phyloP scores from a whole-genome alignment of 2,797 vertebrate genomes.

The Chelon auratus region DNA sequence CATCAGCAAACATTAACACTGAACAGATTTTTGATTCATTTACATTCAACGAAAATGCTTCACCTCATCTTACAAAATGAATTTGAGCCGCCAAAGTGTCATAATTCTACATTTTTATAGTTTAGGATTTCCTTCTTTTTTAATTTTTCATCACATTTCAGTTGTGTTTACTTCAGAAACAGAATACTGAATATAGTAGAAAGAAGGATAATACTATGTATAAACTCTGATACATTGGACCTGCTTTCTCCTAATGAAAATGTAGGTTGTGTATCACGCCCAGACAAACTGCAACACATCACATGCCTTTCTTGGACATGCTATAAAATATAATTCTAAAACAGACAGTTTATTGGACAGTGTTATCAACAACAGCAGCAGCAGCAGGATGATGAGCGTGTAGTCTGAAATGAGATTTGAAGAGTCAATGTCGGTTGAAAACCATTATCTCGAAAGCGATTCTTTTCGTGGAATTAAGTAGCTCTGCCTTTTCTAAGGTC shows the following conservation, averaged over 20 bases:
- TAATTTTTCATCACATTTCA: too few relatives aligned
- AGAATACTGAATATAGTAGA: neutral
- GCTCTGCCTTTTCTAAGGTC: conserved; percentile 11
- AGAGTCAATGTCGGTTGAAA: conserved; percentile 18
- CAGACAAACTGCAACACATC: conserved; percentile 20
- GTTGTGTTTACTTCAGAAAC: conserved; percentile 5
- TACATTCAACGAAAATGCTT: too few relatives aligned
- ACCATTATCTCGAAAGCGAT: conserved; percentile 21
- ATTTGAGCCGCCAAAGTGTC: too few relatives aligned
- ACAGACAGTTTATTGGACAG: conserved; percentile 12
- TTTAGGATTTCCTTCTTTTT: too few relatives aligned
- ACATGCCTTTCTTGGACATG: conserved; percentile 12
- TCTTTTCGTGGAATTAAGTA: conserved; percentile 15
- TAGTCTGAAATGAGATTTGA: conserved; percentile 14
- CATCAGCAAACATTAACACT: too few relatives aligned
- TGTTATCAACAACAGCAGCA: conserved; percentile 23
- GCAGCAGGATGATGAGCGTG: conserved; percentile 17
- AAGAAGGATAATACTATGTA: conserved; percentile 16
- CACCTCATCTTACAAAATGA: too few relatives aligned
- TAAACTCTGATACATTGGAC: conserved; percentile 19
- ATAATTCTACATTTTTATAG: too few relatives aligned
- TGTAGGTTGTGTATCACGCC: conserved; percentile 15
- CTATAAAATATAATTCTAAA: conserved; percentile 25
- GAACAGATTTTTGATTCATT: too few relatives aligned
- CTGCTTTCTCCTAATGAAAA: conserved; percentile 34